These are phyloP conservation scores for Synchiropus splendidus DNA, from an alignment of 2,113 vertebrate species.

Conservation along the genomic window DNA sequence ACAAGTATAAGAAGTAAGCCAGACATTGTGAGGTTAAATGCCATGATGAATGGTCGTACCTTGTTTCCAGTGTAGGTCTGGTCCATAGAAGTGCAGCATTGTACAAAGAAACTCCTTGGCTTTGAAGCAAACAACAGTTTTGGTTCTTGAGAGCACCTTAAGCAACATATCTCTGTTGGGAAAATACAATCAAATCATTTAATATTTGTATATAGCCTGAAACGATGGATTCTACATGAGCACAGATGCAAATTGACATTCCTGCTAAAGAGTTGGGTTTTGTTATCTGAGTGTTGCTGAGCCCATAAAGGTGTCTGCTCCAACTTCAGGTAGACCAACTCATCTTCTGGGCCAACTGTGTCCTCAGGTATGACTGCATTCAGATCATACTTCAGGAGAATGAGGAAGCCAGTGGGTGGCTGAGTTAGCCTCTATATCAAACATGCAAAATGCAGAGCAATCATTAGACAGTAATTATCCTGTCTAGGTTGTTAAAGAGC, in stretches of 20 bases:
- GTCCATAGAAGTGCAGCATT: slow-evolving; percentile 58
- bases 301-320: slow-evolving; percentile 55
- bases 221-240: too few relatives aligned
- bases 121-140: slow-evolving; percentile 78
- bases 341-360: slow-evolving; percentile 25
- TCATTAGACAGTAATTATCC: too few relatives aligned
- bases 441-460: too few relatives aligned
- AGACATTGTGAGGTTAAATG: background rate
- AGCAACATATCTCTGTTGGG: slow-evolving; percentile 69
- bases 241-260: slow-evolving; percentile 18
- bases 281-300: slow-evolving; percentile 38
- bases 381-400: slow-evolving; percentile 62
- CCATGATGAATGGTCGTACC: slow-evolving; percentile 27
- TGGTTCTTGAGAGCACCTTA: slow-evolving; percentile 54
- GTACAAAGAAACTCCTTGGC: slow-evolving; percentile 82
- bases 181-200: slow-evolving; percentile 4
- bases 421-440: slow-evolving; percentile 58
- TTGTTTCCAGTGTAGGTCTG: slow-evolving; percentile 72
- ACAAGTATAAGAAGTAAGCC: background rate
- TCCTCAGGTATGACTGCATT: slow-evolving; percentile 12
- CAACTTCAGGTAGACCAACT: slow-evolving; percentile 68
- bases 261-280: slow-evolving; percentile 62
- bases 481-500: too few relatives aligned
- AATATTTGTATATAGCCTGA: too few relatives aligned
- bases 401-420: slow-evolving; percentile 71